These are phyloP conservation scores for Bombylius discolor DNA, from an alignment of 2,888 invertebrate species.

Conservation along the genomic window DNA sequence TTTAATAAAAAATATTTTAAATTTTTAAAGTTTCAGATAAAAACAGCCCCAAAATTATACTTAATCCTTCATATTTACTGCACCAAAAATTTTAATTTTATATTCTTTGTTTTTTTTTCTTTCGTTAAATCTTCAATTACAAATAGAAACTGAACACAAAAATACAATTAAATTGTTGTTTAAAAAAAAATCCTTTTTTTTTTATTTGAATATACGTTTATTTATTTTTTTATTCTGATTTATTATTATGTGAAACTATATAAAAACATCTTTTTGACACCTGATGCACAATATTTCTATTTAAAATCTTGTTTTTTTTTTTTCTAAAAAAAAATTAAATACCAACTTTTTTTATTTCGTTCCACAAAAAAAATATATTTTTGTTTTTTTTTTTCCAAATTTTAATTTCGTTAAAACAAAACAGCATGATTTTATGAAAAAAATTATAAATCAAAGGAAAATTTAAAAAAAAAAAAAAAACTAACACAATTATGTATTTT, in stretches of 20 bases:
- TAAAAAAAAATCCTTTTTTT: too few species aligned
- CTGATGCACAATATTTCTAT: slow-evolving; percentile 1
- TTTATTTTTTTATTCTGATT: neutral
- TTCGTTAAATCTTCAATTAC: too few species aligned
- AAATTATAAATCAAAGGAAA: neutral
- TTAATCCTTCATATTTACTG: neutral
- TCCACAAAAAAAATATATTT: neutral
- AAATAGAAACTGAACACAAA: too few species aligned
- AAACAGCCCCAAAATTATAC: neutral
- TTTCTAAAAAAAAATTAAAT: neutral
- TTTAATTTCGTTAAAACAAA: neutral
- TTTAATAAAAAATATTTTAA: too few species aligned
- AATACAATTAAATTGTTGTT: too few species aligned
- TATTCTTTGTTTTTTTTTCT: neutral
- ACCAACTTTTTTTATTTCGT: neutral
- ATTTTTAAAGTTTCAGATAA: neutral
- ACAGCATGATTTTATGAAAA: too few species aligned
- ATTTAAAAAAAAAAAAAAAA: neutral
- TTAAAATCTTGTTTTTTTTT: neutral
- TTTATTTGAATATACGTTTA: neutral
- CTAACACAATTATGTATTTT: too few species aligned
- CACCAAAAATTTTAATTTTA: neutral
- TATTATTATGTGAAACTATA: slow-evolving; percentile 2
- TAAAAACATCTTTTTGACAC: slow-evolving; percentile 19
- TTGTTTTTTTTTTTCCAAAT: neutral